Base-by-base conservation (phyloP, 2,888 invertebrate species). In the Eugnorisma glareosa region DNA sequence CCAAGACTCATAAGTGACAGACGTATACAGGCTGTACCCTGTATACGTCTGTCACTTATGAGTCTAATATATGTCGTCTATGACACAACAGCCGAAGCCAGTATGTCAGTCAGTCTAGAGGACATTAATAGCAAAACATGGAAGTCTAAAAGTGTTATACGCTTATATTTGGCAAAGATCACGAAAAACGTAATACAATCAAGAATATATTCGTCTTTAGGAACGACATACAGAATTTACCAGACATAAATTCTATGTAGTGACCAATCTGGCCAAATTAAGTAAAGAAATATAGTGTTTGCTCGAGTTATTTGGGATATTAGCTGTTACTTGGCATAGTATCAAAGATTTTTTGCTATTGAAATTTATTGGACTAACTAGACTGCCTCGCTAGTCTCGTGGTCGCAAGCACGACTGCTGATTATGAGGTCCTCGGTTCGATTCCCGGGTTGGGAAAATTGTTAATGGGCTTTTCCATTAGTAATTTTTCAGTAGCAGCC, bases 231-330 rank as follows among this genome's bases (percentile, higher is more conserved):
- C 51, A 31, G 57, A 43, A 28, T 63, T 73, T 81, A 63, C 66
- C 57, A 54, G 67, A 51, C 57, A 72, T 67, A 59, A 77, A 81
- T 77, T 70, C 69, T 31, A 40, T 40, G 40, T 40, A 73, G 72
- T 73, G 67, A 66, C 69, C 81, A 75, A 84, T 84, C 78, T 81
- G 35, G 43, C n/a, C 28, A 66, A 74, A 81, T 68, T 80, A 80
- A 40, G 51, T 40, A 37, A 18, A 64, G 24, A 13, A 37, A 83
- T 77, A 28, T 67, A 59, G 74, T 72, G 61, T 84, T 84, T 77
- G 10, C 64, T 66, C 8, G 43, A 68, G 24, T 77, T 77, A 64
- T 72, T 74, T 54, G 15, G n/a, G 10, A 54, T 77, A 69, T 79
- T 43, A 73, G 28, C 73, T 51, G 64, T 48, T 66, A 45, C 28